Evolutionary conservation across 2,113 vertebrate genomes (phyloP).

Genomic region (Speoplatyrhinus poulsoni): DNA sequence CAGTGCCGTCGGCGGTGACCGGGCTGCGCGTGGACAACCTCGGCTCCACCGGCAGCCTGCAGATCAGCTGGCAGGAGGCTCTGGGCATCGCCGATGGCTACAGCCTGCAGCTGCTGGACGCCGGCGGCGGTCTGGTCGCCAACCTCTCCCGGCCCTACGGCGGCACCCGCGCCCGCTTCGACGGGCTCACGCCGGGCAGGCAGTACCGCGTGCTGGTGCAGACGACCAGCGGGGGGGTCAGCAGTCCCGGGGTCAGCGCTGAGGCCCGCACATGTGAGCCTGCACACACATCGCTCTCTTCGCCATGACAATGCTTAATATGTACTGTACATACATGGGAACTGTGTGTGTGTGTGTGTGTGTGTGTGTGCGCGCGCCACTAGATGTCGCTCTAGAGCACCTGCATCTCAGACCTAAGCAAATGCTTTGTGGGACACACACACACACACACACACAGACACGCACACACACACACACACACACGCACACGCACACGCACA

Average conservation of each 20-base stretch:
- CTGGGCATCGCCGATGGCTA: conserved; percentile 86
- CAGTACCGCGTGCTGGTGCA: conserved; percentile 86
- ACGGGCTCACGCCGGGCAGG: conserved; percentile 84
- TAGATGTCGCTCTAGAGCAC: too few relatives aligned
- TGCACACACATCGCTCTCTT: not conserved
- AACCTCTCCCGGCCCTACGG: conserved; percentile 78
- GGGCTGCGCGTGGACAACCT: conserved; percentile 77
- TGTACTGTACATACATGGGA: too few relatives aligned
- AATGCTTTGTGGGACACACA: too few relatives aligned
- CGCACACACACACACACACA: too few relatives aligned
- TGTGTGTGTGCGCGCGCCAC: too few relatives aligned
- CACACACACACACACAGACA: too few relatives aligned
- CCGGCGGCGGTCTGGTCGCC: conserved; percentile 76
- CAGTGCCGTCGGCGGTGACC: conserved; percentile 76
- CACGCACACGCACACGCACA: too few relatives aligned
- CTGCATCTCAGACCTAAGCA: too few relatives aligned
- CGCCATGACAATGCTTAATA: not conserved
- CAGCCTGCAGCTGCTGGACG: conserved; percentile 83
- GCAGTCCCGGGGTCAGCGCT: conserved; percentile 76
- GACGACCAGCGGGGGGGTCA: conserved; percentile 85
- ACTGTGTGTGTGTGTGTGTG: too few relatives aligned
- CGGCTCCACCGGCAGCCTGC: conserved; percentile 80
- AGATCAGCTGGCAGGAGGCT: conserved; percentile 85
- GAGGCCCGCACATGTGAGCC: conserved; percentile 85
- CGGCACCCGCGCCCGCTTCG: conserved; percentile 78